phyloP scores from a whole-genome alignment of 2,113 vertebrate genomes.

The Meles meles region DNA sequence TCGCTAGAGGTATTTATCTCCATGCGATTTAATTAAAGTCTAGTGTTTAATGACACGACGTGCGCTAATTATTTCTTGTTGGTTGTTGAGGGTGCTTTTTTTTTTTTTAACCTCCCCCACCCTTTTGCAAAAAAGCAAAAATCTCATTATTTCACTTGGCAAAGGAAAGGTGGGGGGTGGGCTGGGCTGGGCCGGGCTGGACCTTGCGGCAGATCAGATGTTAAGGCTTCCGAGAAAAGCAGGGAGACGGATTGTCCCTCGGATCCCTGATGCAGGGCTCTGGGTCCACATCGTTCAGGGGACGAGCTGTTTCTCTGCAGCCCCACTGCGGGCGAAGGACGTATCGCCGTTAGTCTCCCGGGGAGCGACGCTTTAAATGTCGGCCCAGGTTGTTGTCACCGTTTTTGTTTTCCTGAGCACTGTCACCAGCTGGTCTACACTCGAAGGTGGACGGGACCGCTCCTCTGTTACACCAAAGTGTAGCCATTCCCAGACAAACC shows the following conservation, averaged over 20 bases:
- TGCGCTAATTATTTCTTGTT: constrained; percentile 81
- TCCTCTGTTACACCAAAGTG: not conserved
- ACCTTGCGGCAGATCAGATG: not conserved
- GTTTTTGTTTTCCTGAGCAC: fast-evolving
- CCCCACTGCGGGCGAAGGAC: not conserved
- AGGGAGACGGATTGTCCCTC: not conserved
- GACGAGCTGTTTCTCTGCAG: no score
- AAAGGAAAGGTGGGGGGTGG: not conserved
- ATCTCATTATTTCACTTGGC: constrained; percentile 55
- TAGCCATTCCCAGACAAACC: fast-evolving
- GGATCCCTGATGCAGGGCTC: fast-evolving
- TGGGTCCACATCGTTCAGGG: fast-evolving
- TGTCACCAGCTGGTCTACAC: not conserved
- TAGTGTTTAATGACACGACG: constrained; percentile 84
- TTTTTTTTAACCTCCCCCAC: not conserved
- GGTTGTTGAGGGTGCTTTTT: constrained; percentile 72
- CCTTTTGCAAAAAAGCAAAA: constrained; percentile 60
- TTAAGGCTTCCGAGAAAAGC: not conserved
- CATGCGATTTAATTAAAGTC: constrained; percentile 85
- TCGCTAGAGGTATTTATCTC: constrained; percentile 82
- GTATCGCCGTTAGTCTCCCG: fast-evolving
- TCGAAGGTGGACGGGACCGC: fast-evolving
- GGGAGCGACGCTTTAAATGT: fast-evolving
- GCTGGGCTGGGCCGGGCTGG: not conserved
- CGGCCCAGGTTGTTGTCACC: fast-evolving